phyloP scores from a whole-genome alignment of 1,140 invertebrate genomes.

The Bombus difficillimus region DNA sequence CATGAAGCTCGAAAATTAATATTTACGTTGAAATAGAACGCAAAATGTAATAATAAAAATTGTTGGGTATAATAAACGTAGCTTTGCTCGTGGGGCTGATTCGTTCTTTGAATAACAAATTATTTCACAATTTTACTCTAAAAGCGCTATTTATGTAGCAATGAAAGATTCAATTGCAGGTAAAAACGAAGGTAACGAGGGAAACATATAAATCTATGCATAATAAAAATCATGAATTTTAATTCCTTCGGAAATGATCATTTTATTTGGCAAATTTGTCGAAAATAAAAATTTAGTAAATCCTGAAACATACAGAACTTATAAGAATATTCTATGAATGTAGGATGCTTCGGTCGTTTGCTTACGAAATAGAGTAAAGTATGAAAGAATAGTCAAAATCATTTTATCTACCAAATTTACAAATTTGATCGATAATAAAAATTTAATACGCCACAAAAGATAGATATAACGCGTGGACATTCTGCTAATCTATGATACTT shows the following conservation, averaged over 20 bases:
- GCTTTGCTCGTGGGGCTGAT: neutral
- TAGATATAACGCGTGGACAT: neutral
- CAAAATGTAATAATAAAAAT: neutral
- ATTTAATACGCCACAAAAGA: neutral
- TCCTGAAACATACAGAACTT: too few relatives aligned
- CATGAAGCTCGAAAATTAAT: neutral
- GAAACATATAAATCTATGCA: neutral
- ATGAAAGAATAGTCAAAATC: neutral
- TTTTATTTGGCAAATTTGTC: neutral
- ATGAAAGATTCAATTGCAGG: neutral
- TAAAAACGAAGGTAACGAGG: neutral
- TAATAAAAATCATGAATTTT: neutral
- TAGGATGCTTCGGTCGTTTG: neutral
- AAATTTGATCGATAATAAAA: neutral
- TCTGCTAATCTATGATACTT: neutral
- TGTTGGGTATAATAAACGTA: neutral
- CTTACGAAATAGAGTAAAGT: neutral
- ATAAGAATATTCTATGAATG: neutral
- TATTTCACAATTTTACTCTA: neutral
- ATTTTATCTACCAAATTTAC: neutral
- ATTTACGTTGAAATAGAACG: neutral
- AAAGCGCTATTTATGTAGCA: neutral
- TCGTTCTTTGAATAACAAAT: neutral
- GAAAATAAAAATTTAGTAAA: too few relatives aligned
- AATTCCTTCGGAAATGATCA: neutral